Percentiles rank a stretch among this genome's conserved stretches.
Evolutionary conservation across 2,113 vertebrate genomes (phyloP).

Genomic region (Notiomystis cincta): DNA sequence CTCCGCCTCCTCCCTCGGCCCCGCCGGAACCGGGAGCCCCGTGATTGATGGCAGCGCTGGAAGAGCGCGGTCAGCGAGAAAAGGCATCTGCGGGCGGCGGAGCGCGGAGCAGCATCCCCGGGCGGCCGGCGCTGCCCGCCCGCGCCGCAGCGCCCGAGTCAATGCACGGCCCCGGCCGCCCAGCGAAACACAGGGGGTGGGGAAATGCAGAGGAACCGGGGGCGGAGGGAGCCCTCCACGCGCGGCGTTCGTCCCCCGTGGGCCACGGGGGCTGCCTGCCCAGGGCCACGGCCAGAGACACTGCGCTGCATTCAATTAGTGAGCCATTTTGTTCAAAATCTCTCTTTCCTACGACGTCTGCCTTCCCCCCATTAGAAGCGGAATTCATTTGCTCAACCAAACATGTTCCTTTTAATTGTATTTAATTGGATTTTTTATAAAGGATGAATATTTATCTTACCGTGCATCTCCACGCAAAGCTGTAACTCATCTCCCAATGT

Average conservation of each 20-base stretch:
- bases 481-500: neutral
- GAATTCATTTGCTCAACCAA: conserved; percentile 15
- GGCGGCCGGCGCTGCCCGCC: too few species aligned
- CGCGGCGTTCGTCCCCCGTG: neutral
- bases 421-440: neutral
- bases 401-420: neutral
- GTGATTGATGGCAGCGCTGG: conserved; percentile 79
- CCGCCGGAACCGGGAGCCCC: conserved; percentile 53
- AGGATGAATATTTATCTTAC: neutral
- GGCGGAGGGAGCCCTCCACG: neutral
- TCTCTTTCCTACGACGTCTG: neutral
- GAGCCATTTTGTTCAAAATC: conserved; percentile 48
- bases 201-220: conserved; percentile 36
- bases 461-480: neutral
- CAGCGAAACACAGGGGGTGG: neutral
- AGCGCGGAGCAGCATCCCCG: conserved; percentile 59
- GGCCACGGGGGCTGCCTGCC: neutral
- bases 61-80: conserved; percentile 71
- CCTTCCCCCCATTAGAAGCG: neutral
- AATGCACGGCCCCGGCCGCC: neutral
- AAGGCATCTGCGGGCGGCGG: conserved; percentile 73
- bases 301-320: neutral
- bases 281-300: neutral
- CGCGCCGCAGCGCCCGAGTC: neutral
- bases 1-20: conserved; percentile 2